A percentile compares a stretch with the other conserved stretches of the same genome.
These are phyloP conservation scores for Vimba vimba DNA, from an alignment of 2,113 vertebrate genomes.

Conservation along the genomic window DNA sequence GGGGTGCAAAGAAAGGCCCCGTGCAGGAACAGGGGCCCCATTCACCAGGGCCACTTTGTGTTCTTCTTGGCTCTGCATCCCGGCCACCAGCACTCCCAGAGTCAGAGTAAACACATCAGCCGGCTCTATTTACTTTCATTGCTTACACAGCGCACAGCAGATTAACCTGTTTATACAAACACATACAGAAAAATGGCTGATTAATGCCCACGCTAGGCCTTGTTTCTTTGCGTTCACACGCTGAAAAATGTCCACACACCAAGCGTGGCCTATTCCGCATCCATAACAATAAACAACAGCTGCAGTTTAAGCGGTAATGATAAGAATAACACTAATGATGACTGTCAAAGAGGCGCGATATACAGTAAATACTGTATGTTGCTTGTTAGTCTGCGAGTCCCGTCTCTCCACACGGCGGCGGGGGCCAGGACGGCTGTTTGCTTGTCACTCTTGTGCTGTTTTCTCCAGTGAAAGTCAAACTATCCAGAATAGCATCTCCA, in stretches of 20 bases:
- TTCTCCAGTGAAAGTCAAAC: conserved; percentile 2
- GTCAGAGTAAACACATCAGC: conserved; percentile 67
- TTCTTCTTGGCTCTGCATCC: conserved; percentile 2
- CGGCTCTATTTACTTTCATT: conserved; percentile 63
- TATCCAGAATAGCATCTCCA: conserved; percentile 16
- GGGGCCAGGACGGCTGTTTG: background rate
- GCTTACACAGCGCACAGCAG: conserved; percentile 59
- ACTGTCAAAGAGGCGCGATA: conserved; percentile 24
- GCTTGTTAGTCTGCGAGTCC: background rate
- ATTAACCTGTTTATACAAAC: conserved; percentile 68
- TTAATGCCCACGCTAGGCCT: conserved; percentile 31
- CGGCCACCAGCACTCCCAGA: conserved; percentile 36
- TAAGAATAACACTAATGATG: conserved; percentile 37
- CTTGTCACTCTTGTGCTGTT: conserved; percentile 28
- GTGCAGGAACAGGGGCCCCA: background rate
- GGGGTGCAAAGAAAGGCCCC: background rate
- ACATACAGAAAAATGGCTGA: conserved; percentile 44
- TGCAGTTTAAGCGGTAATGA: conserved; percentile 37
- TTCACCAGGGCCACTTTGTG: conserved; percentile 22
- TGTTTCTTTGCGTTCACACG: conserved; percentile 22
- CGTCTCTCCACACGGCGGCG: background rate
- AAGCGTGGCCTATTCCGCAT: conserved; percentile 1
- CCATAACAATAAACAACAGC: conserved; percentile 50
- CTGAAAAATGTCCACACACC: conserved; percentile 2
- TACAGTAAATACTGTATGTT: conserved; percentile 28